Conservation (phyloP, 2,888 invertebrate species). For the Tetheella fluctuosa region DNA sequence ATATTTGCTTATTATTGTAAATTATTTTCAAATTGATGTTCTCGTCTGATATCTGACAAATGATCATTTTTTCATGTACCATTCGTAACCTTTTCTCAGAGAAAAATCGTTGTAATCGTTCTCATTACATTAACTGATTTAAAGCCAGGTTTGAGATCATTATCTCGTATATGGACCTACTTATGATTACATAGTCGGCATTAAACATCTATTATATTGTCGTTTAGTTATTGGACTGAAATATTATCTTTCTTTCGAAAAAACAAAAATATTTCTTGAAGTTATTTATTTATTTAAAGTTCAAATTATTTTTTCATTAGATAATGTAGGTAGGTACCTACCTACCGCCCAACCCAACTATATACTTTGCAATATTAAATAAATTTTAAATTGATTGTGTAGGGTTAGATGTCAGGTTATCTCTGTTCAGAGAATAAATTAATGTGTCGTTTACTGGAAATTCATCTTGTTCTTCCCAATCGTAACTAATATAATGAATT, state of each 20-base stretch:
- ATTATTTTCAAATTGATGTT: not conserved
- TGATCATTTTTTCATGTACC: no score
- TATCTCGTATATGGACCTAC: no score
- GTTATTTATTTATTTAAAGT: not conserved
- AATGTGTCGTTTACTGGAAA: not conserved
- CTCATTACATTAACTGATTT: no score
- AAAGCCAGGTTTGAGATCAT: no score
- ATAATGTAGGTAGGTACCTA: not conserved
- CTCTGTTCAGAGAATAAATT: not conserved
- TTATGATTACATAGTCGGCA: no score
- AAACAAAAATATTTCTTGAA: no score
- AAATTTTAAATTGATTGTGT: conserved; percentile 14
- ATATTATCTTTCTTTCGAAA: no score
- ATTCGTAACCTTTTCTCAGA: not conserved
- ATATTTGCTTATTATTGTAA: conserved; percentile 15
- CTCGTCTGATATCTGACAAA: no score
- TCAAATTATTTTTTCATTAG: not conserved
- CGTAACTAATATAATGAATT: not conserved
- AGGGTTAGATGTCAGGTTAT: not conserved
- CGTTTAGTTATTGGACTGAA: no score
- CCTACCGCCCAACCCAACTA: not conserved
- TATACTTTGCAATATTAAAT: not conserved
- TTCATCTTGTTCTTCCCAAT: not conserved
- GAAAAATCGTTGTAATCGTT: not conserved
- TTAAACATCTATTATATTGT: no score